Evolutionary conservation across 30 jellyfish, hydroid and myxozoan genomes (phyloP).

Genomic region (Catostylus mosaicus): DNA sequence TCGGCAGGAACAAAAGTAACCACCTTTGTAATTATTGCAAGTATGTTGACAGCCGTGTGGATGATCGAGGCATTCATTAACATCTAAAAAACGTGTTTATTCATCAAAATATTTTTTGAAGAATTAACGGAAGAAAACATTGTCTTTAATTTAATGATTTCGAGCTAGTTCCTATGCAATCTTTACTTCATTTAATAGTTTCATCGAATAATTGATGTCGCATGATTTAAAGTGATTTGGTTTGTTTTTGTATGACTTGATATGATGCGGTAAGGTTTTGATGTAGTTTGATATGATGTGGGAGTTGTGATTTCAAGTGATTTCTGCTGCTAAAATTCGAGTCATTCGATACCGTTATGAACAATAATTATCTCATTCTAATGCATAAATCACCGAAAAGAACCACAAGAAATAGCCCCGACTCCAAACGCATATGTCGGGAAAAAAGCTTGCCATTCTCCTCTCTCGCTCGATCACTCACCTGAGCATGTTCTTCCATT

Average conservation of each 20-base stretch:
- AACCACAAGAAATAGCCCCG: background rate
- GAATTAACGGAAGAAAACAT: background rate
- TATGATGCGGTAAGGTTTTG: background rate
- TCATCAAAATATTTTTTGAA: too few species aligned
- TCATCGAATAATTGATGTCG: background rate
- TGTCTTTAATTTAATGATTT: background rate
- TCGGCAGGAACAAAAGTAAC: conserved; percentile 57
- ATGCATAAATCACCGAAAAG: background rate
- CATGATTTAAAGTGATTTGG: background rate
- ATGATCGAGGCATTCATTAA: conserved; percentile 32
- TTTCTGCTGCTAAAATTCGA: background rate
- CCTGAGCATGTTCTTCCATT: conserved; percentile 81
- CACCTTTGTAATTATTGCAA: conserved; percentile 62
- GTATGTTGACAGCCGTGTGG: conserved; percentile 53
- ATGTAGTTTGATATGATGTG: too few species aligned
- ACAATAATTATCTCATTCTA: too few species aligned
- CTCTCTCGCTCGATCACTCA: too few species aligned
- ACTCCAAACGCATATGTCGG: background rate
- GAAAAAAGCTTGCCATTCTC: too few species aligned
- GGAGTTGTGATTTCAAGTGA: background rate
- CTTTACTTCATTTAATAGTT: too few species aligned
- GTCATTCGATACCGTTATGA: background rate
- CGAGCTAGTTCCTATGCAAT: background rate
- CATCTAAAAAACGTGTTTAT: conserved; percentile 12
- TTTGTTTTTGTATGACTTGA: background rate